phyloP scores from a whole-genome alignment of 2,113 vertebrate species.

The Apus apus region DNA sequence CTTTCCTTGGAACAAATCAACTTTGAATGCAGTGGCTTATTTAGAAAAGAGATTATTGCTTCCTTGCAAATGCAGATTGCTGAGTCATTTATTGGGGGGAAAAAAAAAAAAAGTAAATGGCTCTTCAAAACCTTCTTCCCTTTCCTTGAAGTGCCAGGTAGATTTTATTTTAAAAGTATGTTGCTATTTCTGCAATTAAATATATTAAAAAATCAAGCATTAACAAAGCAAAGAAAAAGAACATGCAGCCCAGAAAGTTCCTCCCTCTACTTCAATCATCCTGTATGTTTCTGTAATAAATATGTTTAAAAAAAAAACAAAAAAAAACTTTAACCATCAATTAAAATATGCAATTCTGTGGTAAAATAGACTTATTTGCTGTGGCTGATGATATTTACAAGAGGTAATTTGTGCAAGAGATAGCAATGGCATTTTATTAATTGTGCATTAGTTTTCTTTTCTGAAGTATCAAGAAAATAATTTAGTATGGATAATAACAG shows the following conservation, averaged over 20 bases:
- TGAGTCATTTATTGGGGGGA: background rate
- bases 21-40: conserved; percentile 63
- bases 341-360: background rate
- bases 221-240: background rate
- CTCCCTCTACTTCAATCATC: background rate
- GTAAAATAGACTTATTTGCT: background rate
- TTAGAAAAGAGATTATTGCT: background rate
- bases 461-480: background rate
- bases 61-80: conserved; percentile 22
- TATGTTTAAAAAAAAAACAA: background rate
- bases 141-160: background rate
- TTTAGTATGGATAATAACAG: background rate
- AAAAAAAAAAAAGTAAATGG: background rate
- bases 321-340: background rate
- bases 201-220: background rate
- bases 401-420: background rate
- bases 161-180: background rate
- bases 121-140: background rate
- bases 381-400: background rate
- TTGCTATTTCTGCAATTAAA: background rate
- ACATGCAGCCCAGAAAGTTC: background rate
- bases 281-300: background rate
- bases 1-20: conserved; percentile 77
- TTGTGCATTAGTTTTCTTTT: background rate
- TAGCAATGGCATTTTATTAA: background rate